These are phyloP conservation scores for Etheostoma perlongum DNA, from an alignment of 2,797 vertebrate genomes.

Conservation along the genomic window DNA sequence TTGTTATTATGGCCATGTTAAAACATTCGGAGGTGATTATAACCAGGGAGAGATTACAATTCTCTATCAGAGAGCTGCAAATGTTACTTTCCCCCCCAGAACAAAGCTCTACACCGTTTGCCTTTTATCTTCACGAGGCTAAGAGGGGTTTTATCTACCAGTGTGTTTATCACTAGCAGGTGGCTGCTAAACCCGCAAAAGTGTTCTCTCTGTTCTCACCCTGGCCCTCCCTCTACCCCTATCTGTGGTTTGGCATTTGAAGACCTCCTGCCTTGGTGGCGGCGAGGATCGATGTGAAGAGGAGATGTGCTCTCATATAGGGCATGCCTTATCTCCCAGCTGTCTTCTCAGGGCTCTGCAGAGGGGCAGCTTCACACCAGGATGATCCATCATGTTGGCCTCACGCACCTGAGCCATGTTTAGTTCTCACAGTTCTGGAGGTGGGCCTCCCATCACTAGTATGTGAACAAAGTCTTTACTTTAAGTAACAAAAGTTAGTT, in stretches of 20 bases:
- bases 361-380: conserved; percentile 75
- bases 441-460: conserved; percentile 46
- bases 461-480: conserved; percentile 36
- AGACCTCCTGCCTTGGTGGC: conserved; percentile 80
- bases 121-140: conserved; percentile 62
- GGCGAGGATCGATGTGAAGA: conserved; percentile 76
- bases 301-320: conserved; percentile 76
- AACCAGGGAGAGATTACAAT: conserved; percentile 50
- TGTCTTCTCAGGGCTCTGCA: conserved; percentile 77
- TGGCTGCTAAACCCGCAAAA: conserved; percentile 72
- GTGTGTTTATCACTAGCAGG: conserved; percentile 78
- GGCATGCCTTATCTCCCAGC: conserved; percentile 77
- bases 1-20: conserved; percentile 13
- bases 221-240: conserved; percentile 55
- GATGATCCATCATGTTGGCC: conserved; percentile 80
- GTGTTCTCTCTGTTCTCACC: conserved; percentile 54
- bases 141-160: conserved; percentile 73
- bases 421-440: conserved; percentile 56
- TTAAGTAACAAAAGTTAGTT: conserved; percentile 48
- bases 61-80: conserved; percentile 57
- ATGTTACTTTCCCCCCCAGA: conserved; percentile 50
- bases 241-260: conserved; percentile 79
- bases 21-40: conserved; percentile 43
- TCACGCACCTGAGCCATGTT: conserved; percentile 77
- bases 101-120: conserved; percentile 59